Conservation (phyloP, 2,113 vertebrate genomes). For the Arothron firmamentum region DNA sequence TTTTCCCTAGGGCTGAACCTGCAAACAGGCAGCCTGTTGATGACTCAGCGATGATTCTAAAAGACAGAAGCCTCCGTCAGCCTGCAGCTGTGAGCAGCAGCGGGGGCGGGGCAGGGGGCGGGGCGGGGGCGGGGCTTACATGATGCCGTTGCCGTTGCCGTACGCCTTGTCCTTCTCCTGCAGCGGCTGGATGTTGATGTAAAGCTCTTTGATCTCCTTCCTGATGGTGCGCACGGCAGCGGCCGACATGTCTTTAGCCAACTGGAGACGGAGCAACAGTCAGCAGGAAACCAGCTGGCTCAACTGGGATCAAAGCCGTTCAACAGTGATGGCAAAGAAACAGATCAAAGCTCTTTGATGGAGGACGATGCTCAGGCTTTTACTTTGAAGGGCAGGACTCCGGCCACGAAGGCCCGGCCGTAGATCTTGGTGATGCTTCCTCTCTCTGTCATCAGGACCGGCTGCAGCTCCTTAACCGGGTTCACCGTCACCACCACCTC, state of each 20-base stretch:
- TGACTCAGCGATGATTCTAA: conserved; percentile 88
- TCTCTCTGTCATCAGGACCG: conserved; percentile 85
- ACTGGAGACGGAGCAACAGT: conserved; percentile 55
- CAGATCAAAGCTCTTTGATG: no score
- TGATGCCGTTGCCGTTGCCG: conserved; percentile 92
- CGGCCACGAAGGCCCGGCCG: conserved; percentile 91
- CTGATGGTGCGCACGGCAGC: conserved; percentile 90
- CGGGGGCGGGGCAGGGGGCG: rapidly evolving
- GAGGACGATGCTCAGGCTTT: no score
- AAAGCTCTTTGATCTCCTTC: conserved; percentile 91
- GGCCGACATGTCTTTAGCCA: conserved; percentile 90
- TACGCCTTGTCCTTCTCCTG: conserved; percentile 86
- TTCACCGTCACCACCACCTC: conserved; percentile 83
- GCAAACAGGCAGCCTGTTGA: conserved; percentile 93
- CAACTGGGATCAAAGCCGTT: no score
- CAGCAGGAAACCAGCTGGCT: background rate
- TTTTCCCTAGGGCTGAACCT: conserved; percentile 92
- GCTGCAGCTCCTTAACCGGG: conserved; percentile 84
- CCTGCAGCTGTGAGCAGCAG: background rate
- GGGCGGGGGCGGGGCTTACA: conserved; percentile 73
- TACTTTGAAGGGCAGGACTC: conserved; percentile 91
- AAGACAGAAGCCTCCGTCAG: conserved; percentile 22
- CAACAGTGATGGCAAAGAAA: no score
- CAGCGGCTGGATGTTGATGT: conserved; percentile 86
- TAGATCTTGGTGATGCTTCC: conserved; percentile 92